A percentile compares a stretch with the other conserved stretches of the same genome.
Evolutionary conservation across 2,888 invertebrate genomes (phyloP).

Genomic region (Allophyes oxyacanthae): DNA sequence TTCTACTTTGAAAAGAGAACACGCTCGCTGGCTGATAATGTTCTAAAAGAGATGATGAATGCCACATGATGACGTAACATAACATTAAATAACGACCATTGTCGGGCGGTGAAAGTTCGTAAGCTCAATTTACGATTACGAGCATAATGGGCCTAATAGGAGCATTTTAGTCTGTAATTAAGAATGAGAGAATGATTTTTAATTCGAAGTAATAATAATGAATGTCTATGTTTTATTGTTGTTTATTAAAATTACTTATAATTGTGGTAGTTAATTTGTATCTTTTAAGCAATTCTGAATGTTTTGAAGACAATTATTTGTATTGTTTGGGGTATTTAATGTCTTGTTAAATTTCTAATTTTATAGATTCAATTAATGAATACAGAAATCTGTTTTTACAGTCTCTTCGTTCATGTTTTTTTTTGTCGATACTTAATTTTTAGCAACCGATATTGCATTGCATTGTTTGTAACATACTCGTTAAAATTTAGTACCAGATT

Average conservation of each 20-base stretch:
- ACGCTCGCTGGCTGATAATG: constrained; percentile 38
- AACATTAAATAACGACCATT: constrained; percentile 74
- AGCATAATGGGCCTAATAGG: constrained; percentile 42
- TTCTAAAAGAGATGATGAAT: constrained; percentile 45
- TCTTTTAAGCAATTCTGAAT: neutral
- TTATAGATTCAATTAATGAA: neutral
- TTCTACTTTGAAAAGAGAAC: constrained; percentile 29
- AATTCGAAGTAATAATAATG: constrained; percentile 8
- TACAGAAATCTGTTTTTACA: neutral
- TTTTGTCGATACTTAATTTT: neutral
- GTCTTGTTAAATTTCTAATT: neutral
- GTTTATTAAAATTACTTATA: constrained; percentile 11
- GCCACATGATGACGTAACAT: constrained; percentile 69
- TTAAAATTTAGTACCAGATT: constrained; percentile 11
- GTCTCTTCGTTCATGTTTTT: neutral
- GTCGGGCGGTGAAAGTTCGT: constrained; percentile 71
- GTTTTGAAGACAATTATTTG: neutral
- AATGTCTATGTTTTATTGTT: constrained; percentile 11
- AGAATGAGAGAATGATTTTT: constrained; percentile 16
- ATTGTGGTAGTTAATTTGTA: neutral
- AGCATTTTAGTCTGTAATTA: constrained; percentile 38
- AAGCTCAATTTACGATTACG: constrained; percentile 35
- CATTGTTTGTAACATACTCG: too few species aligned
- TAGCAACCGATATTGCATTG: neutral
- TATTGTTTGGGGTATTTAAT: neutral